phyloP scores from a whole-genome alignment of 2,113 vertebrate genomes.

The Sturnira hondurensis region DNA sequence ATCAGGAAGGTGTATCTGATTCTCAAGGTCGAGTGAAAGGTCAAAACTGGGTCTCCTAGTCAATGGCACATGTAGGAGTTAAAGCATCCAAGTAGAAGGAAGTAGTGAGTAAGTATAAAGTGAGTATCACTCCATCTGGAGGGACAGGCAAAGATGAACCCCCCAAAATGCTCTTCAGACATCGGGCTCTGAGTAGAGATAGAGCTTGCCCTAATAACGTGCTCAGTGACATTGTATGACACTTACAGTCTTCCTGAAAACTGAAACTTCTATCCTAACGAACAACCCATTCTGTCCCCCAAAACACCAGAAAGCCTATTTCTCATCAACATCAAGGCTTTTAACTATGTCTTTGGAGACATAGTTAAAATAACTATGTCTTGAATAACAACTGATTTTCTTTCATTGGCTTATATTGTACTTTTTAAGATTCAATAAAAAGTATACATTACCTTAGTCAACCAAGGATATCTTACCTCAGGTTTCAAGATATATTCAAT shows the following conservation, averaged over 20 bases:
- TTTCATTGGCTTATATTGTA: constrained; percentile 56
- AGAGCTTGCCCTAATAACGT: background rate
- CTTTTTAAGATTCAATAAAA: constrained; percentile 65
- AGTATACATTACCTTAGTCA: constrained; percentile 28
- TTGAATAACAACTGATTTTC: constrained; percentile 62
- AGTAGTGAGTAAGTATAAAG: background rate
- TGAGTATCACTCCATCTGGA: background rate
- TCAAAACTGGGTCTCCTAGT: background rate
- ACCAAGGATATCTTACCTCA: constrained; percentile 41
- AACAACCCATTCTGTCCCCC: background rate
- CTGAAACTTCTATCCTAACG: background rate
- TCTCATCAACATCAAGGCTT: constrained; percentile 64
- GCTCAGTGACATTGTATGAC: background rate
- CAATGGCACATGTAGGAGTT: background rate
- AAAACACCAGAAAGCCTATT: constrained; percentile 24
- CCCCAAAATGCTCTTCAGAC: background rate
- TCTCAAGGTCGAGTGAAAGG: background rate
- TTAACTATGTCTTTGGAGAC: constrained; percentile 55
- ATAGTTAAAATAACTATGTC: no score
- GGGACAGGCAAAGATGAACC: background rate
- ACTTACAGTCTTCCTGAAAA: constrained; percentile 47
- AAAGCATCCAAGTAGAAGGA: background rate
- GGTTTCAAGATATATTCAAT: constrained; percentile 44
- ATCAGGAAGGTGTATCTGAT: background rate
- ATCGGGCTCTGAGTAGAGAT: background rate